Percentiles rank a stretch among this genome's conserved stretches.
Evolutionary conservation across 1,140 invertebrate species (phyloP).

Genomic region (Ostrea edulis): DNA sequence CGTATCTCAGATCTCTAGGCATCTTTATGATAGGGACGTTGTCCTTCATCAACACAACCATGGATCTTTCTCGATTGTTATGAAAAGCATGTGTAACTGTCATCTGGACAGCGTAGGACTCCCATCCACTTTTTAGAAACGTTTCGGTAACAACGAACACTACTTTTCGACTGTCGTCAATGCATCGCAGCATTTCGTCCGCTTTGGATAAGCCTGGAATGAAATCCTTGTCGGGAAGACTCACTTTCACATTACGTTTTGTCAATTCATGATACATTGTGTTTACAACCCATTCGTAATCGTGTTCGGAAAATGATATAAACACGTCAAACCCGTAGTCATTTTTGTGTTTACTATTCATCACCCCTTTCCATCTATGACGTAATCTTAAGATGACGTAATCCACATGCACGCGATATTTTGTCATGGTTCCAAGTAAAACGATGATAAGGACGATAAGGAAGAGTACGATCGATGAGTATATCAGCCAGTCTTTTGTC

Average conservation of each 20-base stretch:
- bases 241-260: neutral
- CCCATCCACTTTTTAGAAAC: neutral
- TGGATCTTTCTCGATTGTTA: neutral
- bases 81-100: constrained; percentile 17
- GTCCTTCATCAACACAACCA: neutral
- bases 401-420: constrained; percentile 13
- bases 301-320: neutral
- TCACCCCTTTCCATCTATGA: neutral
- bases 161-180: constrained; percentile 13
- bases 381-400: constrained; percentile 4
- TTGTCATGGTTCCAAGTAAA: neutral
- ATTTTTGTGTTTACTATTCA: neutral
- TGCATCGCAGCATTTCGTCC: neutral
- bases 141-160: neutral
- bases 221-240: constrained; percentile 5
- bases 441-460: neutral
- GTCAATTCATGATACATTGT: neutral
- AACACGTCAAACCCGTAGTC: neutral
- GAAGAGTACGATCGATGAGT: neutral
- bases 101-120: constrained; percentile 12
- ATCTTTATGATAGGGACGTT: neutral
- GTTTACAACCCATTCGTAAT: neutral
- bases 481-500: neutral
- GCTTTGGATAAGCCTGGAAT: neutral
- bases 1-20: neutral